Conservation (phyloP, 2,113 vertebrate genomes). For the Pleuronectes platessa region DNA sequence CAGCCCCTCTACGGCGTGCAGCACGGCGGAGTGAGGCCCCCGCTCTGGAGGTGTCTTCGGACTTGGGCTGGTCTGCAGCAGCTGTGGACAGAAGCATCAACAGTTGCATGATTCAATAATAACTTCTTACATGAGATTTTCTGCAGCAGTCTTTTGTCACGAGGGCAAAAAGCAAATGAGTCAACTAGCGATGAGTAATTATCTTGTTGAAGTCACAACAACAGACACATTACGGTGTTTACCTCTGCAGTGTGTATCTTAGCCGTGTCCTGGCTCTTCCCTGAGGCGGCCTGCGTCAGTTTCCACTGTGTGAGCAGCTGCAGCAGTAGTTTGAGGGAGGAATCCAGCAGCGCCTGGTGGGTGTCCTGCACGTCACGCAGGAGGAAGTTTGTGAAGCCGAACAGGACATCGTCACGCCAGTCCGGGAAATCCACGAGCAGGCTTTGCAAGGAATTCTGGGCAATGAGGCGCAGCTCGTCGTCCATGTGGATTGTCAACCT, state of each 20-base stretch:
- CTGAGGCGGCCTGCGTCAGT: slow-evolving; percentile 87
- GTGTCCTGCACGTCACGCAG: slow-evolving; percentile 94
- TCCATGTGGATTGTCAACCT: slow-evolving; percentile 99
- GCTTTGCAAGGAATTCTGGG: slow-evolving; percentile 97
- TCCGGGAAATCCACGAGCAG: slow-evolving; percentile 94
- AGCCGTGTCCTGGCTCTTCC: slow-evolving; percentile 83
- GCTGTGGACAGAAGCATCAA: slow-evolving; percentile 59
- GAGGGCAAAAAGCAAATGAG: not conserved
- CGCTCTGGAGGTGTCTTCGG: slow-evolving; percentile 84
- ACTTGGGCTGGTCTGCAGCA: slow-evolving; percentile 84
- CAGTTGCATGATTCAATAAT: not conserved
- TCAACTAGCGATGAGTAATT: not conserved
- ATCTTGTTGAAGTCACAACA: not conserved
- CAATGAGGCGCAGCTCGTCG: slow-evolving; percentile 94
- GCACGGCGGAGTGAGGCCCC: slow-evolving; percentile 87
- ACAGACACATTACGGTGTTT: slow-evolving; percentile 16
- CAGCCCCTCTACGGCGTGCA: slow-evolving; percentile 93
- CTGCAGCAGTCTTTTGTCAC: not conserved
- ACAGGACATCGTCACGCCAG: slow-evolving; percentile 96
- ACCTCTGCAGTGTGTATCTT: slow-evolving; percentile 89
- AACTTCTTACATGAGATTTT: not conserved
- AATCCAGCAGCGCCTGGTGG: slow-evolving; percentile 92
- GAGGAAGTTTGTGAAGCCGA: slow-evolving; percentile 95
- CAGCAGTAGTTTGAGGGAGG: slow-evolving; percentile 91
- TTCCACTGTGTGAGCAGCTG: slow-evolving; percentile 97